Evolutionary conservation across 2,113 vertebrate genomes (phyloP).

Genomic region (Amazona guildingii): DNA sequence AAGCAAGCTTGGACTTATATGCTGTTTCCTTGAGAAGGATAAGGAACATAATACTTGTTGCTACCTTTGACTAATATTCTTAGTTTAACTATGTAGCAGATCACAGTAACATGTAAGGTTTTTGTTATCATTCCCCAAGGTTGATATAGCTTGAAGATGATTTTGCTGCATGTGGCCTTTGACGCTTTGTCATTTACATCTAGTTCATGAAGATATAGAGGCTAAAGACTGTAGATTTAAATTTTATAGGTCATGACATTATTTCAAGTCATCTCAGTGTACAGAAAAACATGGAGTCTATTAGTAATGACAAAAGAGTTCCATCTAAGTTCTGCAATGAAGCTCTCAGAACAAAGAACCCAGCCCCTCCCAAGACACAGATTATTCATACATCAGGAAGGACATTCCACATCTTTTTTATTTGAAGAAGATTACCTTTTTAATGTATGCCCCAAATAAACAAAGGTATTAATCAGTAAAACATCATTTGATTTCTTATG

Average conservation of each 20-base stretch:
- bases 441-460: background rate
- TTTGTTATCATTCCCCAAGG: background rate
- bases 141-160: background rate
- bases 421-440: background rate
- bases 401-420: background rate
- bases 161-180: background rate
- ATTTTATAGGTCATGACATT: background rate
- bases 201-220: background rate
- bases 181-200: background rate
- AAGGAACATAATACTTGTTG: background rate
- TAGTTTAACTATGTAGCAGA: background rate
- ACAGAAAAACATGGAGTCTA: background rate
- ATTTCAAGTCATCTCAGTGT: background rate
- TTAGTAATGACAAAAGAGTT: background rate
- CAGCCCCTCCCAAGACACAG: background rate
- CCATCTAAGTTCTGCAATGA: background rate
- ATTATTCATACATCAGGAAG: background rate
- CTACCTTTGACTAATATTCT: background rate
- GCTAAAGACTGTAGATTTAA: background rate
- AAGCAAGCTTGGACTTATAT: background rate
- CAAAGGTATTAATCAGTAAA: background rate
- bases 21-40: background rate
- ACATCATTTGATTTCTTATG: background rate
- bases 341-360: background rate
- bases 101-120: background rate